Evolutionary conservation across 2,797 vertebrate genomes (phyloP), one percentile per base, ranked within the genome.

Genomic region (Alcedo atthis): DNA sequence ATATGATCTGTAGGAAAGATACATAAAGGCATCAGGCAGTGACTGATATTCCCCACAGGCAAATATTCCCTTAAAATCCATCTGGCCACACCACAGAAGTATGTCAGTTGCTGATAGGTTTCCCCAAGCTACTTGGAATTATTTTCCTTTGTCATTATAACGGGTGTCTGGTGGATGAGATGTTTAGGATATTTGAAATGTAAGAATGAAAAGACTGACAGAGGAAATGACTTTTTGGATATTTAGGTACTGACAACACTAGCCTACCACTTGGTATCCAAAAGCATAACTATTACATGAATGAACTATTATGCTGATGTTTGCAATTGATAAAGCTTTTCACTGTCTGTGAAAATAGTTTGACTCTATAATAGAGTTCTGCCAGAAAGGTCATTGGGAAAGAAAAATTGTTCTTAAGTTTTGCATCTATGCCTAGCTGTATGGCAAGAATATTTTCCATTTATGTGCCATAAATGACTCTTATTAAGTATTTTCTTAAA

Each of bases 381-480:
- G 20, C 10, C 45, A 57, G 57, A 87, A 90, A 81, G 9, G 9
- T 59, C 12, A 78, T 35, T 24, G 12, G 49, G 67, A 85, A 77
- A 85, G n/a, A 79, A 9, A 81, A 68, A 64, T 58, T 57, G 8
- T 64, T 78, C 30, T 88, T 80, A 43, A 87, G 62, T 80, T 92
- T 92, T 86, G 54, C 16, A 25, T 37, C 7, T 59, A 8, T 63
- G 13, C 9, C 33, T 51, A 79, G 8, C 10, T 85, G 5, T 77
- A 51, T 57, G 25, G 40, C 18, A 80, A 89, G 35, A 94, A 25
- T 74, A 46, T 53, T 91, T 94, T 94, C 69, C 62, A 51, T 64
- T 87, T 64, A 45, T 45, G 4, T 55, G 24, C 18, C 9, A 35
- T 63, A 90, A 77, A 77, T 46, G 2, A 48, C 58, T 87, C 4